Conservation (phyloP, 1,140 invertebrate species). For the Leptinotarsa defecta region DNA sequence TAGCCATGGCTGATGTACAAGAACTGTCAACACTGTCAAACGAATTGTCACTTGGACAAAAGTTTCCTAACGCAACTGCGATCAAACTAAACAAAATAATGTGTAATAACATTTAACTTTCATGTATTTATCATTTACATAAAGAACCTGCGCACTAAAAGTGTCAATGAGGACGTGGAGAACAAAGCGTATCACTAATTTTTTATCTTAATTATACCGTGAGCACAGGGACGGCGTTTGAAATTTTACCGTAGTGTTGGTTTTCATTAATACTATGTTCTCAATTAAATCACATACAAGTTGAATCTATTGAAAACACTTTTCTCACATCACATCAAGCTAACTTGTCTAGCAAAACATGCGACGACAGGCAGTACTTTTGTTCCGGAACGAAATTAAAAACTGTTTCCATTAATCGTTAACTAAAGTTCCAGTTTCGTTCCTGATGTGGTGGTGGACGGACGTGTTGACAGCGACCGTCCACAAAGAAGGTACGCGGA, state of each 20-base stretch:
- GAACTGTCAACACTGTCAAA: slow-evolving; percentile 15
- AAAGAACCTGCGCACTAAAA: not conserved
- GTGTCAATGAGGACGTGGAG: not conserved
- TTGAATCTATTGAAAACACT: too few relatives aligned
- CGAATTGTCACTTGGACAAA: slow-evolving; percentile 8
- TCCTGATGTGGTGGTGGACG: too few relatives aligned
- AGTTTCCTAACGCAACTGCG: not conserved
- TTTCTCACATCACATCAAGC: too few relatives aligned
- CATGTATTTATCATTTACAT: not conserved
- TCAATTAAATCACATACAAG: too few relatives aligned
- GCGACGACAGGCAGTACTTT: too few relatives aligned
- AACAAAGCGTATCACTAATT: not conserved
- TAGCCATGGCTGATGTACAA: not conserved
- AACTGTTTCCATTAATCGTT: too few relatives aligned
- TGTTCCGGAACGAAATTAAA: too few relatives aligned
- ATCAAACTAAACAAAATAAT: not conserved
- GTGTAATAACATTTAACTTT: not conserved
- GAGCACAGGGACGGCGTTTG: not conserved
- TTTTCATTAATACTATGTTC: not conserved
- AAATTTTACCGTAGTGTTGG: not conserved
- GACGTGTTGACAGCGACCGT: too few relatives aligned
- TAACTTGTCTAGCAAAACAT: too few relatives aligned
- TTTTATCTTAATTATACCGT: not conserved
- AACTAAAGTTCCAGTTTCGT: too few relatives aligned
- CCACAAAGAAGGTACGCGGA: too few relatives aligned